phyloP scores from a whole-genome alignment of 1,140 invertebrate genomes.

The Gryllus bimaculatus region DNA sequence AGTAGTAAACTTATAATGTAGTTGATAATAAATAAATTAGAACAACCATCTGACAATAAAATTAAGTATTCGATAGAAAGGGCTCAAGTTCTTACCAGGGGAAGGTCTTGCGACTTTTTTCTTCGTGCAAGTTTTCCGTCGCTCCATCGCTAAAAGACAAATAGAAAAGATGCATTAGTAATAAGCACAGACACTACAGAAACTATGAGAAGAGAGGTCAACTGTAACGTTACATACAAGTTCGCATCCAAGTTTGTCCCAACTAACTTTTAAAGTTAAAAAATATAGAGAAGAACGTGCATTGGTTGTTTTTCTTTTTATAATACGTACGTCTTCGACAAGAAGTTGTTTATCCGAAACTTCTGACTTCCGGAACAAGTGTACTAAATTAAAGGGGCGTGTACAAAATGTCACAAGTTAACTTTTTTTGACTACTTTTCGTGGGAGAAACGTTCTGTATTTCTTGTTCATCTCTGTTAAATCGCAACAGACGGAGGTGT shows the following conservation, averaged over 20 bases:
- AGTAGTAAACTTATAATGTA: neutral
- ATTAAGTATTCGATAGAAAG: neutral
- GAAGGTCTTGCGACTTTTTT: constrained; percentile 1
- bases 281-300: no score
- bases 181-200: neutral
- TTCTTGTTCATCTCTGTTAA: no score
- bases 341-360: neutral
- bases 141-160: constrained; percentile 14
- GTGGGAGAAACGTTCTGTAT: no score
- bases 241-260: no score
- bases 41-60: neutral
- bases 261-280: no score
- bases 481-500: no score
- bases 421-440: no score
- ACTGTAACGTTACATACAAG: no score
- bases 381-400: no score
- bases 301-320: neutral
- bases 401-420: no score
- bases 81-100: neutral
- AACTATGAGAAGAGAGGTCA: neutral
- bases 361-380: no score
- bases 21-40: no score
- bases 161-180: neutral
- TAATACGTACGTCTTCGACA: neutral
- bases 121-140: constrained; percentile 13